These are phyloP conservation scores for Tachyglossus aculeatus DNA, from an alignment of 2,797 vertebrate species.

Conservation along the genomic window DNA sequence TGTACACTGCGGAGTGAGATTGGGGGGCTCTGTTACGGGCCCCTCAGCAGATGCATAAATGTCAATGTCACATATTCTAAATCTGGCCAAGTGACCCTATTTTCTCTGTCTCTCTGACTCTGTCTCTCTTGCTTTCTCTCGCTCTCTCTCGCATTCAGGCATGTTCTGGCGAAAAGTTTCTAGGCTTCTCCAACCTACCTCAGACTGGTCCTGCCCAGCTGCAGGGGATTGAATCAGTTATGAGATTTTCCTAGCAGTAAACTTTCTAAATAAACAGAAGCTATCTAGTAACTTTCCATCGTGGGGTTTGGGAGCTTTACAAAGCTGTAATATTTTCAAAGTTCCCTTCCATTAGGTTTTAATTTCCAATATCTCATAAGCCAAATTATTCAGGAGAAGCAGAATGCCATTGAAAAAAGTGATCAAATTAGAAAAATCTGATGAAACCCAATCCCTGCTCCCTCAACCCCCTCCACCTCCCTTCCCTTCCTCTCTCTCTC, in stretches of 20 bases:
- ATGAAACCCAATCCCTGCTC: constrained; percentile 9
- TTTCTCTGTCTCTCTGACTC: no score
- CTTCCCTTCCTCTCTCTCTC: no score
- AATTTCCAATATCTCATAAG: constrained; percentile 72
- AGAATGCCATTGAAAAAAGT: constrained; percentile 53
- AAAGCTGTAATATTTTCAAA: constrained; percentile 57
- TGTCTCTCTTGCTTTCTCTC: no score
- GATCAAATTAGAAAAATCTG: constrained; percentile 48
- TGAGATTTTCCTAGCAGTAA: constrained; percentile 68
- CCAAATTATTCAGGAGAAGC: constrained; percentile 67
- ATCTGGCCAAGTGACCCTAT: no score
- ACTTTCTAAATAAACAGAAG: constrained; percentile 49
- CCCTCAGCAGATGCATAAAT: no score
- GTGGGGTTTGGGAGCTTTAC: constrained; percentile 58
- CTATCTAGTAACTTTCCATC: constrained; percentile 55
- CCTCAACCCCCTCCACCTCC: no score
- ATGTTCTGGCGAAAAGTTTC: no score
- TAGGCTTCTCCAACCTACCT: not conserved
- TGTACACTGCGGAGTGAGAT: no score
- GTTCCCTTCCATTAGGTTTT: constrained; percentile 64
- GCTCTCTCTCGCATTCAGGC: no score
- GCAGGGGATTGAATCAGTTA: constrained; percentile 59
- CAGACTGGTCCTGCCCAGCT: constrained; percentile 34
- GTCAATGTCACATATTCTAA: no score
- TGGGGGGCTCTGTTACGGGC: no score